Evolutionary conservation across 2,113 vertebrate genomes (phyloP).

Genomic region (Chroicocephalus ridibundus): DNA sequence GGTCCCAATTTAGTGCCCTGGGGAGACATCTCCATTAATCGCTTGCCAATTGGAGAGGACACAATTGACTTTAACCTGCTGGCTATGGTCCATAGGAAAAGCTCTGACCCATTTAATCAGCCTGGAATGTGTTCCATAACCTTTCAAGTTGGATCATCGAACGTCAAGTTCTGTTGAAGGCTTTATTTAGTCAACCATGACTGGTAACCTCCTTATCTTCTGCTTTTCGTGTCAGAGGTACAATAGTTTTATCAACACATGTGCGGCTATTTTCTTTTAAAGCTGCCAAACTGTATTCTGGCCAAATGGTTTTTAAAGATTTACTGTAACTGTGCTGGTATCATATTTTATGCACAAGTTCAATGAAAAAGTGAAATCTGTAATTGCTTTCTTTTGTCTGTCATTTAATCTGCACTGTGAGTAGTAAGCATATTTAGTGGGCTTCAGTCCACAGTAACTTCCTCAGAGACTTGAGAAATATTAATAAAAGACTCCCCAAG

Average conservation of each 20-base stretch:
- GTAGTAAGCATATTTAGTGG: conserved; percentile 25
- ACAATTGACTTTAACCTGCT: conserved; percentile 78
- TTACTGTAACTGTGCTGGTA: conserved; percentile 11
- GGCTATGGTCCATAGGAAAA: conserved; percentile 70
- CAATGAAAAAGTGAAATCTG: conserved; percentile 22
- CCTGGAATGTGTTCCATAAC: conserved; percentile 72
- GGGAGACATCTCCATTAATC: conserved; percentile 68
- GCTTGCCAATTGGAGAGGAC: conserved; percentile 74
- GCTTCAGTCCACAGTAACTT: background rate
- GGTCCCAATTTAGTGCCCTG: conserved; percentile 51
- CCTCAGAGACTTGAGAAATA: conserved; percentile 23
- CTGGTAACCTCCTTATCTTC: conserved; percentile 46
- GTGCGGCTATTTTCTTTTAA: conserved; percentile 43
- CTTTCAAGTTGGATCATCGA: conserved; percentile 72
- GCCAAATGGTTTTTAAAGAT: conserved; percentile 49
- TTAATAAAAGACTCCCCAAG: background rate
- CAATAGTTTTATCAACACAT: conserved; percentile 50
- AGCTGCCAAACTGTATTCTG: conserved; percentile 43
- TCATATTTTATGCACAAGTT: conserved; percentile 1
- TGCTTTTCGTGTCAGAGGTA: conserved; percentile 61
- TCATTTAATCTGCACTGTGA: conserved; percentile 12
- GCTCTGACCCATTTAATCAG: conserved; percentile 77
- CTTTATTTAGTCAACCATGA: conserved; percentile 69
- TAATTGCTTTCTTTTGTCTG: conserved; percentile 45
- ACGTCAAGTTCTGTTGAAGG: conserved; percentile 63